Conservation (phyloP, 37 sponge, comb jelly and placozoan genomes). For the Hormiphora californensis region DNA sequence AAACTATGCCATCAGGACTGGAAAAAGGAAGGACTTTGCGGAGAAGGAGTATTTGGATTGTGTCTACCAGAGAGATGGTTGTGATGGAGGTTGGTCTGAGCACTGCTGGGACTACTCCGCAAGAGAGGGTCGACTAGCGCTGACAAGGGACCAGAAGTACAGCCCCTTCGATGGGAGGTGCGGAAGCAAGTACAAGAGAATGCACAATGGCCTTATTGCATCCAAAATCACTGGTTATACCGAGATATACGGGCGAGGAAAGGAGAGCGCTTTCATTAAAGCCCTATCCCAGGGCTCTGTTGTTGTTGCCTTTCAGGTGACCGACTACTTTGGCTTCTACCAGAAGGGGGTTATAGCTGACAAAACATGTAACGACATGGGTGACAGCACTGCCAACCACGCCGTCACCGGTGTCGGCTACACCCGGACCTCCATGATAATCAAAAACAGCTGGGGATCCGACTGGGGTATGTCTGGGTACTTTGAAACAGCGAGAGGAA, state of each 20-base stretch:
- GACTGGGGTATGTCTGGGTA: neutral
- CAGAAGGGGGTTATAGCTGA: neutral
- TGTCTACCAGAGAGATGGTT: neutral
- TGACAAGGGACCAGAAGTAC: neutral
- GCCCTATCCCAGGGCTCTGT: neutral
- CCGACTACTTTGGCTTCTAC: neutral
- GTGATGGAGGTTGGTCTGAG: neutral
- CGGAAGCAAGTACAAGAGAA: slow-evolving; percentile 12
- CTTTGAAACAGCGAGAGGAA: neutral
- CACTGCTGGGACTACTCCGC: slow-evolving; percentile 22
- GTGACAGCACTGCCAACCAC: neutral
- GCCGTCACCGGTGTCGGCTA: slow-evolving; percentile 16
- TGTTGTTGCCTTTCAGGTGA: neutral
- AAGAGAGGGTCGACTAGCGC: neutral
- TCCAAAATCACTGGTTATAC: neutral
- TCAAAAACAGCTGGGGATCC: slow-evolving; percentile 17
- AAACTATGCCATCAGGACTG: neutral
- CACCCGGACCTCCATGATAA: neutral
- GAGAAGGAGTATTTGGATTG: slow-evolving; percentile 30
- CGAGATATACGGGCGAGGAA: neutral
- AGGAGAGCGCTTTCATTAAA: neutral
- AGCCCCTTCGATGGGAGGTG: neutral
- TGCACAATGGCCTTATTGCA: neutral
- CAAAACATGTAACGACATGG: neutral
- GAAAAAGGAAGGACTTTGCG: neutral